Evolutionary conservation across 2,113 vertebrate genomes (phyloP), one percentile per base, ranked within the genome.

Genomic region (Cyanocitta stelleri): DNA sequence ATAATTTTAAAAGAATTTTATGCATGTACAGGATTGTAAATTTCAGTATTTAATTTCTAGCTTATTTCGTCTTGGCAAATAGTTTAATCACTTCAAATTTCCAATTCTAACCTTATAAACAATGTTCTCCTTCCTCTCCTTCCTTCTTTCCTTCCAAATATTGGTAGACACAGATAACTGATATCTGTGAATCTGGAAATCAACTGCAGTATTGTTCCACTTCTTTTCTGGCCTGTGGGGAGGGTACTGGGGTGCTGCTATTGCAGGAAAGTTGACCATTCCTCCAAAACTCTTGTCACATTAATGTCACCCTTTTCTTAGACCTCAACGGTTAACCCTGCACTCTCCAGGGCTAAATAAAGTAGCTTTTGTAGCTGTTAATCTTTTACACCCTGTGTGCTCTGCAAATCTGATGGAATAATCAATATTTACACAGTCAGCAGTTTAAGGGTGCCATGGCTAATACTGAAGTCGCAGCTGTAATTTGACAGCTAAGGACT

Each of bases 261-360:
- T 19, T 46, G 52, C 48, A 72, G 67, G 52, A 20, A 49, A 35
- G 30, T 32, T 0, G 0, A 13, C n/a, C 4, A 0, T 78, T 90
- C 30, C 46, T 93, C 43, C 55, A 41, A n/a, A 79, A 8, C 26
- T 3, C 15, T 7, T 62, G 29, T 44, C 64, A 56, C 2, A 0
- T 73, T 21, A 12, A 9, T 48, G 22, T 81, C 55, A 35, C 52
- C 29, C 59, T 81, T 41, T 69, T 27, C 68, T 61, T 35, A 33
- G 51, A 73, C 44, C 59, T 59, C 79, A 88, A 37, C 58, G 51
- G 52, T 26, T 27, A 20, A 13, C 22, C 44, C 5, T n/a, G 3
- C 8, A 2, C 8, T 62, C 72, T 43, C 18, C 48, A 49, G 68
- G 87, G 26, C 32, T n/a, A 17, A 35, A 8, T 9, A 11, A 33